A percentile compares a stretch with the other conserved stretches of the same genome.
These are phyloP conservation scores for Malurus leucopterus DNA, from an alignment of 2,797 vertebrate genomes.

Conservation along the genomic window DNA sequence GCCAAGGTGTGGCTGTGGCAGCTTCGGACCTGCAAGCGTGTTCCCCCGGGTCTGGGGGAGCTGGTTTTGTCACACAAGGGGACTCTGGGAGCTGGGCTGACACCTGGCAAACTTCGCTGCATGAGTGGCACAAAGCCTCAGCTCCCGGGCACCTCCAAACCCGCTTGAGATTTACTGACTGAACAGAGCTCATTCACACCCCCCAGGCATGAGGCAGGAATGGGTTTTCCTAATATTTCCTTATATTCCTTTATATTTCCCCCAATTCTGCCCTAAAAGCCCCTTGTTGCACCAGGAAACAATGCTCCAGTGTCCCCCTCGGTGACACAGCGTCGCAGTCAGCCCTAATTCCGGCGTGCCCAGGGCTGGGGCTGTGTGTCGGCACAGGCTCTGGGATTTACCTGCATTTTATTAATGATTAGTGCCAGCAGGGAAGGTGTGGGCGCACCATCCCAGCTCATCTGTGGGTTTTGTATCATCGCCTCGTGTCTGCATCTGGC, in stretches of 20 bases:
- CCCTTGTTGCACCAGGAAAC: neutral
- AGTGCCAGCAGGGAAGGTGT: neutral
- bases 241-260: neutral
- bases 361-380: fast-evolving
- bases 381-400: neutral
- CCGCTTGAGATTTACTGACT: neutral
- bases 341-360: fast-evolving
- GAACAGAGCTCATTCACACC: fast-evolving
- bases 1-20: neutral
- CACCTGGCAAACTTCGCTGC: neutral
- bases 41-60: neutral
- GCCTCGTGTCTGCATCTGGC: neutral
- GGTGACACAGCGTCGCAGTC: neutral
- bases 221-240: neutral
- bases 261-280: neutral
- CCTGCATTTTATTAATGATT: neutral
- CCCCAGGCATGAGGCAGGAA: fast-evolving
- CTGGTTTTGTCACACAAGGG: neutral
- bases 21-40: neutral
- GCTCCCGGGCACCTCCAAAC: neutral
- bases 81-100: neutral
- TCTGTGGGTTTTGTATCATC: neutral
- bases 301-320: fast-evolving
- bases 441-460: neutral
- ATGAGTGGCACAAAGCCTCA: neutral